phyloP scores from a whole-genome alignment of 2,888 invertebrate genomes.

The Liposcelis brunnea region DNA sequence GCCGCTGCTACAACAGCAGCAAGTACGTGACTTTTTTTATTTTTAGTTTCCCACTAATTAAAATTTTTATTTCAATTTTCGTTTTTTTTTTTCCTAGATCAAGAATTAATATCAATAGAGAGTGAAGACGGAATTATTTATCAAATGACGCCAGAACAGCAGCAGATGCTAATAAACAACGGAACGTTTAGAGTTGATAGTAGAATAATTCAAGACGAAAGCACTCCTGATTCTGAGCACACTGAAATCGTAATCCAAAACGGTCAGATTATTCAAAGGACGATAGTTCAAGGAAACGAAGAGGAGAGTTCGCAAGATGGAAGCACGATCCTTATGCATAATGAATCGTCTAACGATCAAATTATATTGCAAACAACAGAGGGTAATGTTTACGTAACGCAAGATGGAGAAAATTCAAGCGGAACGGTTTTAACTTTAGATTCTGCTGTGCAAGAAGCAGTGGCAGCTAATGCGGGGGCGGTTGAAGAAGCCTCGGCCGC shows the following conservation, averaged over 20 bases:
- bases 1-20: constrained; percentile 6
- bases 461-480: constrained; percentile 30
- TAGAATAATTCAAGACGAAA: neutral
- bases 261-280: constrained; percentile 3
- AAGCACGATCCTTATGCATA: constrained; percentile 33
- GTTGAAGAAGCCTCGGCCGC: constrained; percentile 23
- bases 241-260: constrained; percentile 4
- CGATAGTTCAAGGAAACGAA: neutral
- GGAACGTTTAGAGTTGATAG: neutral
- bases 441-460: constrained; percentile 24
- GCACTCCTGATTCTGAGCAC: neutral
- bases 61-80: too few species aligned
- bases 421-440: constrained; percentile 15
- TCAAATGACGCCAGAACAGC: constrained; percentile 22
- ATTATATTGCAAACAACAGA: constrained; percentile 1
- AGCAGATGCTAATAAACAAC: constrained; percentile 3
- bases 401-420: constrained; percentile 5
- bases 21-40: neutral
- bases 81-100: constrained; percentile 3
- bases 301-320: neutral
- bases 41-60: too few species aligned
- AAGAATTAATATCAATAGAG: constrained; percentile 7
- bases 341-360: constrained; percentile 32
- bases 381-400: constrained; percentile 1
- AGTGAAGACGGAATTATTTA: constrained; percentile 7